These are phyloP conservation scores for Lithophane semibrunnea DNA, from an alignment of 2,888 invertebrate genomes.

Conservation along the genomic window DNA sequence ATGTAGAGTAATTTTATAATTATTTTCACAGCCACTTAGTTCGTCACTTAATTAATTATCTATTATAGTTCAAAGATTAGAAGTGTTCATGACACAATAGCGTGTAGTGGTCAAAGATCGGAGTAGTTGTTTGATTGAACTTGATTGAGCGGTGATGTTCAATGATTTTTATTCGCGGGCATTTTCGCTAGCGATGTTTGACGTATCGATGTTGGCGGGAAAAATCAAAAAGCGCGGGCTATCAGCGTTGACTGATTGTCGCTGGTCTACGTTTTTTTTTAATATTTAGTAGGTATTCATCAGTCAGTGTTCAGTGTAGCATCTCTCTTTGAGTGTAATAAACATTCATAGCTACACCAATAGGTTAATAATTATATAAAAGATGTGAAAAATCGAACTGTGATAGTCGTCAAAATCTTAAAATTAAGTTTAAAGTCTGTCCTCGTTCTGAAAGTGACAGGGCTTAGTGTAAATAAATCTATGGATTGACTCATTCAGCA, in stretches of 20 bases:
- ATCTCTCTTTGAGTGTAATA: too few species aligned
- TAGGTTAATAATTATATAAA: neutral
- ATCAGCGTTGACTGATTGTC: neutral
- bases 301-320: neutral
- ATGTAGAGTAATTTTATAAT: conserved; percentile 4
- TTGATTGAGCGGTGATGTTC: neutral
- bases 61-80: conserved; percentile 30
- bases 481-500: neutral
- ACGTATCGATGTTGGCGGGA: conserved; percentile 8
- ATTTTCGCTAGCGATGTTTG: neutral
- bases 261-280: neutral
- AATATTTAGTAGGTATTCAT: neutral
- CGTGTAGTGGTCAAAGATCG: conserved; percentile 28
- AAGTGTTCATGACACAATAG: conserved; percentile 7
- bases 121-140: neutral
- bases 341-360: neutral
- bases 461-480: neutral
- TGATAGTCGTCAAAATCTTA: neutral
- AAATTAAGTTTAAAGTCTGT: neutral
- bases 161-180: neutral
- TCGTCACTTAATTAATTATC: conserved; percentile 18
- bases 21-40: conserved; percentile 15
- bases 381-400: neutral
- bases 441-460: neutral
- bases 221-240: neutral